Conservation (phyloP, 2,797 vertebrate genomes). For the Cyprinodon diabolis region DNA sequence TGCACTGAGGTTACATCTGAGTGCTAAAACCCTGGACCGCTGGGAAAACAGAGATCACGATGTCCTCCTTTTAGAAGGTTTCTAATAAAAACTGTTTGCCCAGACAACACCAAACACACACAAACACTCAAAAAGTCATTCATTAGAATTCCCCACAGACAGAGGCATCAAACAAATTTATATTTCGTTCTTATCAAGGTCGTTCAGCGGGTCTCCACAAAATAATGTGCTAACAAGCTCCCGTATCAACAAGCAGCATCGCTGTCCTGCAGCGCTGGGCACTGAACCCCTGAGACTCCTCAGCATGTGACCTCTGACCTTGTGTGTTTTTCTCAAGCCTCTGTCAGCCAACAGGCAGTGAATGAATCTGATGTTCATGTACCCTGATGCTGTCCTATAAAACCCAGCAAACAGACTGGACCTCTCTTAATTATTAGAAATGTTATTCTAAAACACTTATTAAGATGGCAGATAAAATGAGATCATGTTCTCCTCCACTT, state of each 20-base stretch:
- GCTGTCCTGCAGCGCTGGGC: conserved; percentile 19
- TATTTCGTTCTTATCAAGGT: conserved; percentile 40
- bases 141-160: conserved; percentile 28
- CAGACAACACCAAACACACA: neutral
- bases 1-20: neutral
- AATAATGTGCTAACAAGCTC: conserved; percentile 36
- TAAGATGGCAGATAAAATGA: neutral
- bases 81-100: neutral
- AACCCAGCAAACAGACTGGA: neutral
- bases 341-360: neutral
- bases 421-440: neutral
- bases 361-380: neutral
- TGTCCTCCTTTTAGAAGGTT: neutral
- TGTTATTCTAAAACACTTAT: neutral
- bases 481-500: neutral
- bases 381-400: neutral
- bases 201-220: conserved; percentile 30
- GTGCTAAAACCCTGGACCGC: conserved; percentile 2
- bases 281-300: conserved; percentile 8
- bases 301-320: conserved; percentile 23
- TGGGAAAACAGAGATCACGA: neutral
- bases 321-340: neutral
- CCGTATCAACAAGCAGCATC: conserved; percentile 1
- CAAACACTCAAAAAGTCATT: neutral
- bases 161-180: conserved; percentile 26